Evolutionary conservation across 2,888 invertebrate genomes (phyloP), one percentile per base, ranked within the genome.

Genomic region (Empis stercorea): DNA sequence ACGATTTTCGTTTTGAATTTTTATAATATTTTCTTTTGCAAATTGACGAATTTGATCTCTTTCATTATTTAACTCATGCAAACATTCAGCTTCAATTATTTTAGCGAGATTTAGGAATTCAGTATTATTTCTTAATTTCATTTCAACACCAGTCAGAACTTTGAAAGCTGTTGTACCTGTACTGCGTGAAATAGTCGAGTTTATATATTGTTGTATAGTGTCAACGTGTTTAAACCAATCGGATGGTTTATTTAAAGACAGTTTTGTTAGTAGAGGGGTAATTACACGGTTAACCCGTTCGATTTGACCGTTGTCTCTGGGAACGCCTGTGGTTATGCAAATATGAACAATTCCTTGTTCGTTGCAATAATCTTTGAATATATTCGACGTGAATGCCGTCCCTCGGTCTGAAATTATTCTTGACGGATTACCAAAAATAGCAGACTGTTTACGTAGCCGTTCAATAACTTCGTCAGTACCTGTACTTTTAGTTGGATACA

Each of bases 371-470:
- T 50, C 44, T 39, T 53, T 49, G 46, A 68, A 68, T 3, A 42
- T 39, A 17, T 56, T 54, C 1, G 61, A 58, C 0, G 65, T 68
- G 44, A 65, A 69, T 2, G 59, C 57, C n/a, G 60, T 56, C 10
- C 66, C 65, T 34, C 61, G 50, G 47, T 71, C 68, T 1, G 59
- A 57, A 14, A 68, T 59, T 11, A 68, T 53, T 14, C 59, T 48
- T 5, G 34, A 50, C 1, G 60, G 59, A 49, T 49, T n/a, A 42
- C 43, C 20, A 36, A 36, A 44, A 3, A 17, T 44, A 17, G 23
- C 10, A 11, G 32, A 30, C 16, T 43, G 44, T 14, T 14, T n/a
- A 36, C 36, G 36, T 13, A 36, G 13, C 10, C 36, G 13, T 6
- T 36, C 14, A 14, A 43, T n/a, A 14, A 43, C 44, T n/a, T 30